Evolutionary conservation across 2,113 vertebrate genomes (phyloP), one percentile per base, ranked within the genome.

Genomic region (Vulpes ferrilata): DNA sequence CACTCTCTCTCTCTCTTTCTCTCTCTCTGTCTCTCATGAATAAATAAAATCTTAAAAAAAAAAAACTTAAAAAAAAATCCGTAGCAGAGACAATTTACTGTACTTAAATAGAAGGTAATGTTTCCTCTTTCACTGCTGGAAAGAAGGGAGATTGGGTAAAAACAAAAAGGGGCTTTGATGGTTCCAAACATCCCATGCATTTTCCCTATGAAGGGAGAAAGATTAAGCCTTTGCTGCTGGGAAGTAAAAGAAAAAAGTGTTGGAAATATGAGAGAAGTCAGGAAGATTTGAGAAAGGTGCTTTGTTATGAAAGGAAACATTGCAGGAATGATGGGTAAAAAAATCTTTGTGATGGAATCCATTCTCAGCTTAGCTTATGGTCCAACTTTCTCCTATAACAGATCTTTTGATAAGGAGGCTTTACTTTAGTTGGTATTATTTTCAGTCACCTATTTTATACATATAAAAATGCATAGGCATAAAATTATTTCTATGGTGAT

Each of bases 241-340:
- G 35, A 84, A 73, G 35, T 20, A 73, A 7, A 12, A 80, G 10
- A 83, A 5, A 30, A 74, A 95, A 69, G 57, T 20, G 6, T 59
- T 67, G 23, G 11, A 92, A 85, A 85, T 89, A 20, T 16, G 11
- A 95, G 48, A 60, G 12, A 96, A 81, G 43, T 93, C 69, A 86
- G 67, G n/a, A 80, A 64, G 43, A 1, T 82, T 67, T 60, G 55
- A 55, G 87, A 93, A 88, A 32, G 62, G 35, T 86, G 16, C 0
- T 93, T 69, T 94, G 11, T 76, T 96, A 23, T 65, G 11, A 95
- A 95, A 95, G 62, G 17, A 95, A 88, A 87, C 22, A 60, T 53
- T 79, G 12, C 48, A 82, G 23, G n/a, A 53, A 79, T 96, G 30
- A 76, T 93, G 25, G 25, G 11, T 79, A 81, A 84, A 84, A 91